phyloP scores from a whole-genome alignment of 2,113 vertebrate species.

The Ivindomyrus marchei region DNA sequence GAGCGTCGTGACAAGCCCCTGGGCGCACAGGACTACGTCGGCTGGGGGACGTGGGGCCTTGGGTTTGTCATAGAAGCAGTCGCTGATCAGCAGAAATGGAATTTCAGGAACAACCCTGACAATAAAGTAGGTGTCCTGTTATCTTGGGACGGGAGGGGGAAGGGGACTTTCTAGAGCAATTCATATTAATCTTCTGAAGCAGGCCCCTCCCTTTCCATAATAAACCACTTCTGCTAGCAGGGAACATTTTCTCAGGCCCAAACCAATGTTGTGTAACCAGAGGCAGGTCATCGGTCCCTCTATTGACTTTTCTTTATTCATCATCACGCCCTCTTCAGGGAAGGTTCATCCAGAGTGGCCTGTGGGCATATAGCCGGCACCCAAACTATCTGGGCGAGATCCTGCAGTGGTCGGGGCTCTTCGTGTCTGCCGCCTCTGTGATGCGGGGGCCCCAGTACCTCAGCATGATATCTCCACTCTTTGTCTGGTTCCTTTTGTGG shows the following conservation, averaged over 20 bases:
- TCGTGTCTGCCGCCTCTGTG: conserved; percentile 61
- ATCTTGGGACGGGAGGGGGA: not conserved
- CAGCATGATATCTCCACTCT: conserved; percentile 57
- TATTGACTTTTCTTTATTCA: not conserved
- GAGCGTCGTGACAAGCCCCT: conserved; percentile 54
- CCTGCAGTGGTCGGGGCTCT: conserved; percentile 69
- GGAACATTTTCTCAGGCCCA: not conserved
- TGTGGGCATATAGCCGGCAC: conserved; percentile 70
- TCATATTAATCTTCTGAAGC: not conserved
- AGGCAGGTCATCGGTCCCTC: not conserved
- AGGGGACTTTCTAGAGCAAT: not conserved
- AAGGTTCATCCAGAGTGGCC: conserved; percentile 66
- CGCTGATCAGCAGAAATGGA: conserved; percentile 72
- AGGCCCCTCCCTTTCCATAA: not conserved
- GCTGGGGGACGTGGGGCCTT: conserved; percentile 64
- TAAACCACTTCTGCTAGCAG: not conserved
- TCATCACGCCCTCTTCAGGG: conserved; percentile 45
- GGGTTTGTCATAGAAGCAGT: conserved; percentile 61
- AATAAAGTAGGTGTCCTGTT: conserved; percentile 56
- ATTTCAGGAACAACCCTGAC: conserved; percentile 61
- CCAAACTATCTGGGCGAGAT: conserved; percentile 73
- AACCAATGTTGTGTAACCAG: not conserved
- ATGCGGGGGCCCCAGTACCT: conserved; percentile 60
- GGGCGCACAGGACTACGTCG: conserved; percentile 59
- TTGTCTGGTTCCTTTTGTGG: conserved; percentile 66